phyloP scores from a whole-genome alignment of 2,888 invertebrate genomes.

The Morpho achilles region DNA sequence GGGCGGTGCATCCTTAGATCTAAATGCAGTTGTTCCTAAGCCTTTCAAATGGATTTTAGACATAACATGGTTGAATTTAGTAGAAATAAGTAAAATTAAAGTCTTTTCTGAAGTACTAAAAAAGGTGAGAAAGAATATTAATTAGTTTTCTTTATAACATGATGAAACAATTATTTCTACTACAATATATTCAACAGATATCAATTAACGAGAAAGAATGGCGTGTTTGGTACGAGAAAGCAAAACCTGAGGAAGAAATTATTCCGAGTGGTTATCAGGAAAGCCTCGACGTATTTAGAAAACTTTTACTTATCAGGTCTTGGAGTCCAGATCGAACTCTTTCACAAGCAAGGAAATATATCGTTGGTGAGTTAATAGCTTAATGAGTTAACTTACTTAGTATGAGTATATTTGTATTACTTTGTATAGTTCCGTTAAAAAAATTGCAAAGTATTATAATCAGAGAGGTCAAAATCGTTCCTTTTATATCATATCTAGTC shows the following conservation, averaged over 20 bases:
- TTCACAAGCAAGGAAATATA: constrained; percentile 94
- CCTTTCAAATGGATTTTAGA: constrained; percentile 97
- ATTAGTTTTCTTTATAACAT: neutral
- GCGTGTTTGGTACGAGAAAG: constrained; percentile 94
- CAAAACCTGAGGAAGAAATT: constrained; percentile 93
- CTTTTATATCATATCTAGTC: no score
- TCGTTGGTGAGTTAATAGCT: constrained; percentile 80
- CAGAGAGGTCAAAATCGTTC: no score
- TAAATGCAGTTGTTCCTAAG: constrained; percentile 95
- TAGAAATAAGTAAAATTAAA: constrained; percentile 92
- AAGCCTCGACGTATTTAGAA: constrained; percentile 92
- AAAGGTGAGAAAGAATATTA: constrained; percentile 76
- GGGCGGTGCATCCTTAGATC: constrained; percentile 95
- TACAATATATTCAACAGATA: constrained; percentile 73
- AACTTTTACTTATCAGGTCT: constrained; percentile 91
- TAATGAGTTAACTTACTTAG: no score
- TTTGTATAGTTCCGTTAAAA: no score
- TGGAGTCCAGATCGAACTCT: constrained; percentile 98
- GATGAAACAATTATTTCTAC: neutral
- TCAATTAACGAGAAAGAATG: constrained; percentile 92
- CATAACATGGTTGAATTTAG: constrained; percentile 97
- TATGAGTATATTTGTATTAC: no score
- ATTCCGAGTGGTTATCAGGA: constrained; percentile 94
- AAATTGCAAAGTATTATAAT: no score
- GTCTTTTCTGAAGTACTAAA: constrained; percentile 88